Evolutionary conservation across 2,888 invertebrate species (phyloP).

Genomic region (Digitonthophagus gazella): DNA sequence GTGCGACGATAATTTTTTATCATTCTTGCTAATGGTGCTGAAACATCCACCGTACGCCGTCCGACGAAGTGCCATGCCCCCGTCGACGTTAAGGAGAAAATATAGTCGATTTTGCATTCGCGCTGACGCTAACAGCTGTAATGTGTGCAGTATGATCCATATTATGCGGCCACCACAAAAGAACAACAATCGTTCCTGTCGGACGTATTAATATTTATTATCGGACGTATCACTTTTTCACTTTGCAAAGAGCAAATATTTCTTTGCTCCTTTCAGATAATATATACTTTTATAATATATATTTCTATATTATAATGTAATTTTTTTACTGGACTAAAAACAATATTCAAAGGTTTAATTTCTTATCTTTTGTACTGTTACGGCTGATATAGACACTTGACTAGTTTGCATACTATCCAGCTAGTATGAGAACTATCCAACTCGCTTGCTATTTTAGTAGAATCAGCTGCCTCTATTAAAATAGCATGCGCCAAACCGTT

Average conservation of each 20-base stretch:
- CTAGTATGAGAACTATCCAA: no score
- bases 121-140: neutral
- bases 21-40: constrained; percentile 15
- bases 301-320: no score
- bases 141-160: neutral
- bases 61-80: neutral
- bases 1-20: constrained; percentile 16
- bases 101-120: neutral
- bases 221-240: neutral
- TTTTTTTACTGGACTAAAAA: no score
- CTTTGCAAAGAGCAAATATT: neutral
- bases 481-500: no score
- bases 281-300: neutral
- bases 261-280: neutral
- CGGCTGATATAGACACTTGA: no score
- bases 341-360: no score
- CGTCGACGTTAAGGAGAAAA: neutral
- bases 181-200: neutral
- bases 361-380: no score
- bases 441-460: no score
- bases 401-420: no score
- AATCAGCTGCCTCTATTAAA: no score
- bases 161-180: neutral
- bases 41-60: constrained; percentile 3
- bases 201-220: neutral